phyloP scores from a whole-genome alignment of 2,888 invertebrate genomes.

The Stegana nigrithorax region DNA sequence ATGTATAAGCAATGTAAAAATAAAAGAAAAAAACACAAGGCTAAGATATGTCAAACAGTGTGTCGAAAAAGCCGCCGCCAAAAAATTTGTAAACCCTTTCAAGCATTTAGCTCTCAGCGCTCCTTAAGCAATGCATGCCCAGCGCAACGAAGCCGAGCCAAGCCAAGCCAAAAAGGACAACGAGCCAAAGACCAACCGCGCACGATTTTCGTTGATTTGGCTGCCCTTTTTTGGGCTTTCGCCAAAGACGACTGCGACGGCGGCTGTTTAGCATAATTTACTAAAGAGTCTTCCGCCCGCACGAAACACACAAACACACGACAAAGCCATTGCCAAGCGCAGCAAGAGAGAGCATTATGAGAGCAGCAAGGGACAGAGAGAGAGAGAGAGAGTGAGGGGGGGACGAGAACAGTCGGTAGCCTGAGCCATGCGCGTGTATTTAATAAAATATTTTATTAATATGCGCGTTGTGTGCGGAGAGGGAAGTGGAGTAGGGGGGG shows the following conservation, averaged over 20 bases:
- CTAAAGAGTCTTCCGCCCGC: conserved; percentile 7
- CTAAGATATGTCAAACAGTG: conserved; percentile 64
- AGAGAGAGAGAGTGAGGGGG: too few relatives aligned
- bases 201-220: conserved; percentile 55
- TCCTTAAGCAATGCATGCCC: not conserved
- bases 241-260: not conserved
- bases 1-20: conserved; percentile 22
- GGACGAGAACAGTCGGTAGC: not conserved
- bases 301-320: conserved; percentile 12
- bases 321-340: not conserved
- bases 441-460: conserved; percentile 61
- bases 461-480: conserved; percentile 45
- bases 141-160: not conserved
- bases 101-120: conserved; percentile 24
- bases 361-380: not conserved
- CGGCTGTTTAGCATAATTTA: conserved; percentile 56
- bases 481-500: not conserved
- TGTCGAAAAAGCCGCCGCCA: conserved; percentile 68
- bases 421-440: conserved; percentile 52
- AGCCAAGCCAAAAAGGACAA: conserved; percentile 15
- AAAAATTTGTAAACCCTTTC: conserved; percentile 52
- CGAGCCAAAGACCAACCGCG: conserved; percentile 30
- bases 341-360: not conserved
- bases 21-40: conserved; percentile 39
- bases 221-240: conserved; percentile 52